Evolutionary conservation across 53 echinoderm and acorn worm species (phyloP), one percentile per base, ranked within the genome.

Genomic region (Henricia sp.): DNA sequence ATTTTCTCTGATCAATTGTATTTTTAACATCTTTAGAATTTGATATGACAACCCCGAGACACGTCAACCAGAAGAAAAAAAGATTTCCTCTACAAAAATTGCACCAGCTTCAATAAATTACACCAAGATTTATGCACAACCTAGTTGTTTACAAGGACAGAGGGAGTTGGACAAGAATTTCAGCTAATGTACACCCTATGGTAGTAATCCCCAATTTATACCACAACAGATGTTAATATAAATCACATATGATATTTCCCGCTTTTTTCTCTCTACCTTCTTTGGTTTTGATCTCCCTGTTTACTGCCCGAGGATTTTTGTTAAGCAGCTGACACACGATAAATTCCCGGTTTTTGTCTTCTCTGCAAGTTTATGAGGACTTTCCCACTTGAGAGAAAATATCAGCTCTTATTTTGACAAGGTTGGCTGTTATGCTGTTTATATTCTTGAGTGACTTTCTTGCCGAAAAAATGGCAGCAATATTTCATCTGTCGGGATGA

Each of bases 141-240:
- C 23, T 76, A 26, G 76, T 59, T 76, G 76, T 76, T 76, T 76
- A 76, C 76, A 76, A 76, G 76, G 76, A 76, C 76, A 41, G 14
- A 16, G 9, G 59, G 76, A 76, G 76, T 76, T 76, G 1, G 57
- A 76, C 76, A 76, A 76, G 59, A 76, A 76, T 76, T 30, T 76
- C 76, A 76, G 32, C 76, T 42, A 76, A 76, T 76, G 43, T 41
- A 76, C 76, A 76, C 26, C 59, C 38, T 20, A 21, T 57, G 37
- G 13, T 38, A n/a, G 21, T 67, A 67, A 67, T 67, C 37, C 39
- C 40, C 59, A 57, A 56, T 41, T 24, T 34, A 59, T 41, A 21
- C 59, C 38, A 16, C 40, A 41, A 76, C 76, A 76, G 76, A 76
- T 76, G 76, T 76, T 58, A 3, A 16, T 0, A 76, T 76, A 76